These are phyloP conservation scores for Myathropa florea DNA, from an alignment of 2,888 invertebrate species.

Conservation along the genomic window DNA sequence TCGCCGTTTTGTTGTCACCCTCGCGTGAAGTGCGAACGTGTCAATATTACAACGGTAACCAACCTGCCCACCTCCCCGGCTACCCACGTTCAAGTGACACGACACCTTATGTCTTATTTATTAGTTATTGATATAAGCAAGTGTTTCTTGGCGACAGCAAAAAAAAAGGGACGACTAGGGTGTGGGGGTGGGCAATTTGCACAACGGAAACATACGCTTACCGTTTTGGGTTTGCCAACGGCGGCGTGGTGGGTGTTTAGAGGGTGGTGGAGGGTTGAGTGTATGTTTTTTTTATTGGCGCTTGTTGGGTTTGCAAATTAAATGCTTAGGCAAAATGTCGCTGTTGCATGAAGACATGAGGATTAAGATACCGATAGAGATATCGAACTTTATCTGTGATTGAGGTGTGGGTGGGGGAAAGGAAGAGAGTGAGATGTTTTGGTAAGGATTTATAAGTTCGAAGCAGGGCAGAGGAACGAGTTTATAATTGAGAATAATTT, in stretches of 20 bases:
- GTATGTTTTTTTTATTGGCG: neutral
- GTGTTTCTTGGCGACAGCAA: slow-evolving; percentile 13
- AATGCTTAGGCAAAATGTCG: neutral
- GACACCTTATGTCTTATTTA: slow-evolving; percentile 71
- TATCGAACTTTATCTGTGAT: neutral
- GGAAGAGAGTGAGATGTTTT: too few species aligned
- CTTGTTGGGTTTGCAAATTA: neutral
- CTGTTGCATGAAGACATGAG: neutral
- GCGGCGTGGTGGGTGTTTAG: too few species aligned
- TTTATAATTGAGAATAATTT: too few species aligned
- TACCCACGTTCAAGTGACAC: slow-evolving; percentile 43
- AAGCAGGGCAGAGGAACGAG: too few species aligned
- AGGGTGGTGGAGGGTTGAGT: neutral
- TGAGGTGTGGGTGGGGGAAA: too few species aligned
- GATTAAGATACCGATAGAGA: neutral
- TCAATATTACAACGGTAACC: slow-evolving; percentile 61
- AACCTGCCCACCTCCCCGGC: slow-evolving; percentile 6
- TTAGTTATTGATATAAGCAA: slow-evolving; percentile 70
- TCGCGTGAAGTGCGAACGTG: slow-evolving; percentile 58
- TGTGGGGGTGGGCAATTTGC: slow-evolving; percentile 29
- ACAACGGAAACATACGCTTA: slow-evolving; percentile 29
- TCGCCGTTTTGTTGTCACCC: slow-evolving; percentile 53
- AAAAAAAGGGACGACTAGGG: neutral
- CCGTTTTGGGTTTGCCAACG: slow-evolving; percentile 6
- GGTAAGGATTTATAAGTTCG: too few species aligned